Evolutionary conservation across 2,113 vertebrate species (phyloP).

Genomic region (Takifugu flavidus): DNA sequence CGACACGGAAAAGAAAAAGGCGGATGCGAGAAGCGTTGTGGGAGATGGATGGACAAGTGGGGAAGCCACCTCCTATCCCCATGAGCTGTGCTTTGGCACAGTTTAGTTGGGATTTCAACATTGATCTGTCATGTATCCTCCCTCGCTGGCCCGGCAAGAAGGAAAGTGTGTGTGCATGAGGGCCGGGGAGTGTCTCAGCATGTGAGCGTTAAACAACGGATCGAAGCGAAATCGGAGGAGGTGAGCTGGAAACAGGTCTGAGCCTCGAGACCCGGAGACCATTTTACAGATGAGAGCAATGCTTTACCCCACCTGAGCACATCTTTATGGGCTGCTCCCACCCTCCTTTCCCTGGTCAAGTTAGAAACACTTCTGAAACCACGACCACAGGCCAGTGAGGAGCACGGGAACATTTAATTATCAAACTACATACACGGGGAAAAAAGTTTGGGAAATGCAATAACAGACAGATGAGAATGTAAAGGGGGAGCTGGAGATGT

Average conservation of each 20-base stretch:
- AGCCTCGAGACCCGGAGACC: slow-evolving; percentile 21
- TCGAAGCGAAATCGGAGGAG: slow-evolving; percentile 43
- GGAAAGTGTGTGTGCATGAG: background rate
- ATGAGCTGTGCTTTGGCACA: slow-evolving; percentile 36
- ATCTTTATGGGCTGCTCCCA: background rate
- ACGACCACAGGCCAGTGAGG: background rate
- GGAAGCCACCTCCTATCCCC: slow-evolving; percentile 36
- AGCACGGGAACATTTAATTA: background rate
- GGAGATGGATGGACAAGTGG: slow-evolving; percentile 46
- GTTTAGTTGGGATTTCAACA: slow-evolving; percentile 66
- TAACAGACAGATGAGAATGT: background rate
- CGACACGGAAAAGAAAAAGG: slow-evolving; percentile 46
- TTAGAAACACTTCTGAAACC: slow-evolving; percentile 14
- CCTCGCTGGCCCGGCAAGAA: slow-evolving; percentile 12
- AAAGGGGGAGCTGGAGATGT: background rate
- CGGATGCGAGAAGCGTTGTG: slow-evolving; percentile 25
- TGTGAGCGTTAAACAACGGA: slow-evolving; percentile 57
- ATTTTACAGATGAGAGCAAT: slow-evolving; percentile 25
- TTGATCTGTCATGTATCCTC: slow-evolving; percentile 67
- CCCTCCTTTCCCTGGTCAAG: background rate
- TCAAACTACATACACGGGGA: background rate
- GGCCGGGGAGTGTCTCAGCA: slow-evolving; percentile 38
- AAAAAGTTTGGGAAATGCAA: background rate
- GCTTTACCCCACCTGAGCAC: slow-evolving; percentile 14
- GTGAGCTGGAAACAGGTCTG: slow-evolving; percentile 8